phyloP scores from a whole-genome alignment of 2,113 vertebrate species.

The Aldabrachelys gigantea region DNA sequence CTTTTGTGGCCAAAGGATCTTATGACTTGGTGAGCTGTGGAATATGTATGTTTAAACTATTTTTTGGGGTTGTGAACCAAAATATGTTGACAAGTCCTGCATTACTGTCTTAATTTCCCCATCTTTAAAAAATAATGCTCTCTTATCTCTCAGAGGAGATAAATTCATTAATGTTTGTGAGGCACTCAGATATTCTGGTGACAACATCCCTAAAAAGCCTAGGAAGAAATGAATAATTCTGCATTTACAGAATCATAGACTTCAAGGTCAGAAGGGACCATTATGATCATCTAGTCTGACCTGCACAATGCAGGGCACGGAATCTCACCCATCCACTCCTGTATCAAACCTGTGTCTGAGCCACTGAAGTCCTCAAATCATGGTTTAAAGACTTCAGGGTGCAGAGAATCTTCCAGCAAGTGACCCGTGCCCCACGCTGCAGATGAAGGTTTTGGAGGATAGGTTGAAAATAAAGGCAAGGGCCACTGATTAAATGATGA shows the following conservation, averaged over 20 bases:
- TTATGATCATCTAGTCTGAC: too few species aligned
- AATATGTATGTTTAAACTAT: not conserved
- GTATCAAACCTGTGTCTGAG: too few species aligned
- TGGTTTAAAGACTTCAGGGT: too few species aligned
- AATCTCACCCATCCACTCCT: too few species aligned
- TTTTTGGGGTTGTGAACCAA: not conserved
- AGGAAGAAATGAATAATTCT: not conserved
- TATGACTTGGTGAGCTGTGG: not conserved
- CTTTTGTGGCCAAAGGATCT: not conserved
- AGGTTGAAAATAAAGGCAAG: not conserved
- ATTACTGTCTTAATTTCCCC: not conserved
- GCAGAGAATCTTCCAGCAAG: too few species aligned
- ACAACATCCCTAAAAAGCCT: not conserved
- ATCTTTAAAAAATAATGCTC: not conserved
- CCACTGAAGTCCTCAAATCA: too few species aligned
- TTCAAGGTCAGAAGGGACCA: too few species aligned
- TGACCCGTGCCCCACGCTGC: too few species aligned
- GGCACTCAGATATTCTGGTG: not conserved
- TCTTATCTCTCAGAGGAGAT: not conserved
- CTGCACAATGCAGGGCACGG: too few species aligned
- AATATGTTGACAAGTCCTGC: not conserved
- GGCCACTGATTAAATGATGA: not conserved
- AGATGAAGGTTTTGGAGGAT: not conserved
- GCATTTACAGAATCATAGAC: not conserved
- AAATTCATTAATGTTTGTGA: slow-evolving; percentile 13